Percentiles rank a stretch among this genome's conserved stretches.
phyloP scores from a whole-genome alignment of 1,140 invertebrate genomes.

The Lasioglossum baleicum region DNA sequence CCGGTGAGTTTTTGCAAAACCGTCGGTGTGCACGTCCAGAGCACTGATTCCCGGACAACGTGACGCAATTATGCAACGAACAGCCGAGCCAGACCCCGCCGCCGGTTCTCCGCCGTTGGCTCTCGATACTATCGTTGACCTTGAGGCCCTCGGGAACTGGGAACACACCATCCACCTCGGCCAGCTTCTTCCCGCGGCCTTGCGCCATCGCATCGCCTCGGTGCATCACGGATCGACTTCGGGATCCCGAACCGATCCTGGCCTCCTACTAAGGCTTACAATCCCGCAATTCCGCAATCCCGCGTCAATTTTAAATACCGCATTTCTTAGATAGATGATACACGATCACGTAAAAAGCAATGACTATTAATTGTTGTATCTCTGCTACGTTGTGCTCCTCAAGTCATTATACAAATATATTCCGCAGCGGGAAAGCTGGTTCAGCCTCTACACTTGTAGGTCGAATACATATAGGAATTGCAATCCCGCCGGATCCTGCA shows the following conservation, averaged over 20 bases:
- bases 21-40: slow-evolving; percentile 31
- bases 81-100: slow-evolving; percentile 1
- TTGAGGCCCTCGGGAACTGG: slow-evolving; percentile 45
- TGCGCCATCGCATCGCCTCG: slow-evolving; percentile 4
- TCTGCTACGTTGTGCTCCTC: too few relatives aligned
- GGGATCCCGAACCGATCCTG: slow-evolving; percentile 23
- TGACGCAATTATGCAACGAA: slow-evolving; percentile 64
- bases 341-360: too few relatives aligned
- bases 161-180: slow-evolving; percentile 31
- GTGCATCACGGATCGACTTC: slow-evolving; percentile 44
- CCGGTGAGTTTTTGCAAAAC: slow-evolving; percentile 47
- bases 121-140: slow-evolving; percentile 57
- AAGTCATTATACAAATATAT: too few relatives aligned
- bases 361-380: too few relatives aligned
- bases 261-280: background rate
- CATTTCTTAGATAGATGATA: too few relatives aligned
- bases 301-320: too few relatives aligned
- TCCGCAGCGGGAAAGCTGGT: too few relatives aligned
- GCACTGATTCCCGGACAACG: slow-evolving; percentile 61
- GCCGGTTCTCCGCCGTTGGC: background rate
- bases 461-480: too few relatives aligned
- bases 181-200: slow-evolving; percentile 37
- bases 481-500: too few relatives aligned
- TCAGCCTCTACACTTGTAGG: too few relatives aligned
- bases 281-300: too few relatives aligned